Percentiles rank a stretch among this genome's conserved stretches.
Conservation (phyloP, 2,113 vertebrate species). For the Lanius collurio region DNA sequence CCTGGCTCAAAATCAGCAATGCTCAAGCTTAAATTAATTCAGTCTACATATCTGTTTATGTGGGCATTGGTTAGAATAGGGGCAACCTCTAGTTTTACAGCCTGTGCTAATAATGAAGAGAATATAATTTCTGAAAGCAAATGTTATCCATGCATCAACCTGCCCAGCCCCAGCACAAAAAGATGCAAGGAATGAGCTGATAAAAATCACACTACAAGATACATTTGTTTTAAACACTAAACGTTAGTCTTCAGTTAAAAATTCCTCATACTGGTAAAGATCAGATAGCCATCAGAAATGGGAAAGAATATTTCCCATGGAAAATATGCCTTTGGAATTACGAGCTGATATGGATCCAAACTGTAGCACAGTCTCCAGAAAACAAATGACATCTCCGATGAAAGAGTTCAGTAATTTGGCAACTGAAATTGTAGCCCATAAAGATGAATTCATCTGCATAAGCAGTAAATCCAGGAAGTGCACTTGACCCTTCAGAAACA, state of each 20-base stretch:
- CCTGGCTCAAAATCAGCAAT: conserved; percentile 19
- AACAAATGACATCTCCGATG: background rate
- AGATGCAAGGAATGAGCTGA: background rate
- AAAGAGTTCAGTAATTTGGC: background rate
- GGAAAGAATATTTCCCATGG: background rate
- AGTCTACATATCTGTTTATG: background rate
- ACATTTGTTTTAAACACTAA: background rate
- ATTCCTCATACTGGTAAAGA: background rate
- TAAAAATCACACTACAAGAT: background rate
- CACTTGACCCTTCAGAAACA: background rate
- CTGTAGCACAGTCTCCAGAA: background rate
- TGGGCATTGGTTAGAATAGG: background rate
- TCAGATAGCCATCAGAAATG: background rate
- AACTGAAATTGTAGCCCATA: background rate
- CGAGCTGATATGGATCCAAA: background rate
- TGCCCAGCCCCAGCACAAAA: background rate
- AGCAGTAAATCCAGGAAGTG: background rate
- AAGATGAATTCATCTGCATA: background rate
- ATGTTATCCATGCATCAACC: background rate
- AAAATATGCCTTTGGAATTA: background rate
- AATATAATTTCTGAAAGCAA: background rate
- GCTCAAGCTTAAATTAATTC: background rate
- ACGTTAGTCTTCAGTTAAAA: background rate
- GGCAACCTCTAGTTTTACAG: background rate
- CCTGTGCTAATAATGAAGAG: background rate